These are phyloP conservation scores for Tachycineta bicolor DNA, from an alignment of 2,113 vertebrate genomes.

Conservation along the genomic window DNA sequence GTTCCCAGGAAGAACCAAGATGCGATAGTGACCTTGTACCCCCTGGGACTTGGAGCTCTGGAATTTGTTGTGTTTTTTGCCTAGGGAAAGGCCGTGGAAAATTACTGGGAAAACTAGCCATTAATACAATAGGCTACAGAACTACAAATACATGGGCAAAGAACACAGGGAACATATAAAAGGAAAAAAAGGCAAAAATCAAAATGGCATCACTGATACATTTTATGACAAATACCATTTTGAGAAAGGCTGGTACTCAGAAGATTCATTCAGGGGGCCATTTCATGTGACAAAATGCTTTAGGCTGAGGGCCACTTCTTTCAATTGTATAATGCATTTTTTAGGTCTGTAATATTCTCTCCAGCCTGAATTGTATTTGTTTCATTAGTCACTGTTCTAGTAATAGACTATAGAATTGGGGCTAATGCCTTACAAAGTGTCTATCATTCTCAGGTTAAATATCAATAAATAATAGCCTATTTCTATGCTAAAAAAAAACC, in stretches of 20 bases:
- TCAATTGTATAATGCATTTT: neutral
- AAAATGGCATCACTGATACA: neutral
- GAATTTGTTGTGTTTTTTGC: neutral
- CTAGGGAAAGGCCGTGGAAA: neutral
- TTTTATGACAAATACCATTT: neutral
- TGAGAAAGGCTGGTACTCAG: neutral
- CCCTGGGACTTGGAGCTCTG: neutral
- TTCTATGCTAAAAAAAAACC: neutral
- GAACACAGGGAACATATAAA: neutral
- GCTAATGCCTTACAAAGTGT: neutral
- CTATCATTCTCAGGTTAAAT: slow-evolving; percentile 1
- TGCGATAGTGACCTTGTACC: rapidly evolving
- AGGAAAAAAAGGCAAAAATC: neutral
- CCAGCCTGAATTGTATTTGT: neutral
- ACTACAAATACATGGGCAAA: neutral
- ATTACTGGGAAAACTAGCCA: neutral
- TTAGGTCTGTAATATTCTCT: neutral
- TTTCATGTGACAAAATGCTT: neutral
- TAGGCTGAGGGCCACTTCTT: neutral
- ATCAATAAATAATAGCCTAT: slow-evolving; percentile 35
- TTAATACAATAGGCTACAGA: neutral
- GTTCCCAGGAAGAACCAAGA: neutral
- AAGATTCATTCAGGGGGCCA: neutral
- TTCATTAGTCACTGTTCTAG: neutral
- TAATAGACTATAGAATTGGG: neutral